Evolutionary conservation across 2,888 invertebrate genomes (phyloP).

Genomic region (Protula sp.): DNA sequence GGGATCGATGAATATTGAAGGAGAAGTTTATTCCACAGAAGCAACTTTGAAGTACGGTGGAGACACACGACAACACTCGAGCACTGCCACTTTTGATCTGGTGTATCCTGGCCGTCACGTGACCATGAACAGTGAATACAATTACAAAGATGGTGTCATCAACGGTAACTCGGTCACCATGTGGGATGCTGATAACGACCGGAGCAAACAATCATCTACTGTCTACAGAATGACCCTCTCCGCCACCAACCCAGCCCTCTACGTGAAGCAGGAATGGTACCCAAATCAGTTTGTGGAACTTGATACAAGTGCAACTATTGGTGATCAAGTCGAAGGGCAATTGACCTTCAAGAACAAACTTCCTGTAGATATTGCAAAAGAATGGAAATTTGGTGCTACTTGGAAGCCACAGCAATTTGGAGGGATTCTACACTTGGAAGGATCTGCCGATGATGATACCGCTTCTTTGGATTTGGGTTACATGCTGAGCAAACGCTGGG

Average conservation of each 20-base stretch:
- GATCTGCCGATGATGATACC: conserved; percentile 8
- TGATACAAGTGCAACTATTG: conserved; percentile 7
- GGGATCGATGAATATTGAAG: conserved; percentile 9
- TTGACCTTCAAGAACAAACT: background rate
- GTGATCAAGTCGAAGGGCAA: conserved; percentile 14
- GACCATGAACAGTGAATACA: background rate
- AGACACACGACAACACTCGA: background rate
- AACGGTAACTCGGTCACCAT: conserved; percentile 7
- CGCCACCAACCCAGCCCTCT: conserved; percentile 10
- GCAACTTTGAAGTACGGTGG: conserved; percentile 7
- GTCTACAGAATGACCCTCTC: conserved; percentile 9
- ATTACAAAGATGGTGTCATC: background rate
- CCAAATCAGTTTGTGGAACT: conserved; percentile 12
- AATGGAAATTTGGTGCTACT: conserved; percentile 1
- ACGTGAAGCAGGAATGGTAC: conserved; percentile 7
- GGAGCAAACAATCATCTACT: conserved; percentile 5
- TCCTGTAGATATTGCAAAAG: background rate
- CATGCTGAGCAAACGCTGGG: too few species aligned
- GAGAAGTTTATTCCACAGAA: conserved; percentile 5
- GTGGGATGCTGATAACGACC: conserved; percentile 13
- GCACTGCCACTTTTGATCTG: background rate
- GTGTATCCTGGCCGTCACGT: background rate
- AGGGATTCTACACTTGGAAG: conserved; percentile 12
- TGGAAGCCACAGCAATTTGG: too few species aligned
- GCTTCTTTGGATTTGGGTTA: conserved; percentile 5